These are phyloP conservation scores for Drosophila fuyamai DNA, from an alignment of 1,140 invertebrate species.

Conservation along the genomic window DNA sequence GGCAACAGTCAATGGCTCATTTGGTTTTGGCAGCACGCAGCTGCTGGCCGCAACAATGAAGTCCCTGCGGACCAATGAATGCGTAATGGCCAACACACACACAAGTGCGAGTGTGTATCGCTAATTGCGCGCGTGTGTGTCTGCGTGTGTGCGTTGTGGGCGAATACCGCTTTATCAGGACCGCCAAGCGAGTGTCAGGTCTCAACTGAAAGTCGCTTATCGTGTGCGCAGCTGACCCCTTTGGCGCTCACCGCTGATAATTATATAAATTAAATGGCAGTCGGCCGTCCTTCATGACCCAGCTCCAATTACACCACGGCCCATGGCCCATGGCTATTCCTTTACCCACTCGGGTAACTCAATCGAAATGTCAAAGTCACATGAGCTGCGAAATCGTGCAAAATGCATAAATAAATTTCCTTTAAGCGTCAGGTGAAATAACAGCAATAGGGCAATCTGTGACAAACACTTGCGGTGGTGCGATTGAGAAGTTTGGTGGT, in stretches of 20 bases:
- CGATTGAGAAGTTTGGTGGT: constrained; percentile 33
- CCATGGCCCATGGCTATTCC: background rate
- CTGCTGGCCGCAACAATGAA: constrained; percentile 66
- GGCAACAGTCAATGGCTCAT: constrained; percentile 76
- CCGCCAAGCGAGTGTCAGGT: constrained; percentile 57
- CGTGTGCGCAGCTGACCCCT: constrained; percentile 64
- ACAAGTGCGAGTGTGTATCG: constrained; percentile 21
- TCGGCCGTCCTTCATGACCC: background rate
- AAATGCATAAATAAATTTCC: constrained; percentile 68
- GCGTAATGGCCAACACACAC: constrained; percentile 62
- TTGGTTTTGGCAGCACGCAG: constrained; percentile 80
- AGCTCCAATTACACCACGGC: constrained; percentile 20
- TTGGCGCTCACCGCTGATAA: constrained; percentile 67
- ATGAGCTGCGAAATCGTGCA: constrained; percentile 47
- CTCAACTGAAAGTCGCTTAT: constrained; percentile 71
- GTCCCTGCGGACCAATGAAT: constrained; percentile 79
- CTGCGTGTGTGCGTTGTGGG: constrained; percentile 25
- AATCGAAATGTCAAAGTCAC: constrained; percentile 76
- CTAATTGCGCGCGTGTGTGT: constrained; percentile 50
- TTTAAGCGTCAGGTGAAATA: constrained; percentile 61
- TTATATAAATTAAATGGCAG: constrained; percentile 67
- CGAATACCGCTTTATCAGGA: constrained; percentile 59
- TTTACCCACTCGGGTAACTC: constrained; percentile 53
- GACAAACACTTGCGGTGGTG: constrained; percentile 38
- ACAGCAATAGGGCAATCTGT: constrained; percentile 43